Conservation (phyloP, 35 echinoderm and acorn worm species). For the Nesometra sesokonis region DNA sequence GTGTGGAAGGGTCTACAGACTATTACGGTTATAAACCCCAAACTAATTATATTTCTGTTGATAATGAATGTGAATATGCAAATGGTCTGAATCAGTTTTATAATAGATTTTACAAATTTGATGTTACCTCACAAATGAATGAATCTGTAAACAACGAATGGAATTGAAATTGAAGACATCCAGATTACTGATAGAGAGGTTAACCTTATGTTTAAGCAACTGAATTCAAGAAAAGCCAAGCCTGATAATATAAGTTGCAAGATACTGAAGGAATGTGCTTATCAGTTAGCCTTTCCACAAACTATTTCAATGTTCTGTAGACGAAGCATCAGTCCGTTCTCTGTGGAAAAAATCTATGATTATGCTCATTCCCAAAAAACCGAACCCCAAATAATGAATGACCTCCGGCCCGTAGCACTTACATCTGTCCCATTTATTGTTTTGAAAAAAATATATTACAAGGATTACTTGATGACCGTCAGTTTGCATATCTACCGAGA, state of each 20-base stretch:
- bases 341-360: slow-evolving; percentile 25
- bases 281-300: background rate
- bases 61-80: slow-evolving; percentile 6
- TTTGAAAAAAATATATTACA: slow-evolving; percentile 8
- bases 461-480: too few relatives aligned
- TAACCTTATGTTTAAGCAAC: background rate
- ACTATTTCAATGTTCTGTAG: background rate
- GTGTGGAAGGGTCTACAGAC: too few relatives aligned
- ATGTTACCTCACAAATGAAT: background rate
- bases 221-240: background rate
- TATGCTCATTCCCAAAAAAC: slow-evolving; percentile 9
- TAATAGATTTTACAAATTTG: slow-evolving; percentile 6
- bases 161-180: background rate
- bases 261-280: background rate
- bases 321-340: background rate
- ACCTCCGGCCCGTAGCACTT: background rate
- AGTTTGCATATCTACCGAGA: too few relatives aligned
- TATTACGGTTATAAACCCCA: too few relatives aligned
- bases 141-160: background rate
- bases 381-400: slow-evolving; percentile 7
- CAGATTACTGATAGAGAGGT: background rate
- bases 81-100: slow-evolving; percentile 14
- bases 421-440: slow-evolving; percentile 19
- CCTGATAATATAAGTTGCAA: slow-evolving; percentile 2
- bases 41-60: too few relatives aligned